phyloP scores from a whole-genome alignment of 2,888 invertebrate species.

The Timema podura region DNA sequence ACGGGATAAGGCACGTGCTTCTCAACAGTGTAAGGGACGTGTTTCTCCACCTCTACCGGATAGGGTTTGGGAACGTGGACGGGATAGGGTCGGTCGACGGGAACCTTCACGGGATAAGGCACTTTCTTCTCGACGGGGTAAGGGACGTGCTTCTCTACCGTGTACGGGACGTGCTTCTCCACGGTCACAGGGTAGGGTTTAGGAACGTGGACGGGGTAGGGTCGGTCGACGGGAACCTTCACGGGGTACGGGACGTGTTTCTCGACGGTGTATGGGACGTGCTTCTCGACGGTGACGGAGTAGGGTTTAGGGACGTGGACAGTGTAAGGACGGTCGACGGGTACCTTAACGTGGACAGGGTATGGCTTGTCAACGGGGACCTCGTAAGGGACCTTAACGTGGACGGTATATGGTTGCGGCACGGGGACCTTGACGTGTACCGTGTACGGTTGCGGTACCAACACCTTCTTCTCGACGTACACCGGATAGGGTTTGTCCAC shows the following conservation, averaged over 20 bases:
- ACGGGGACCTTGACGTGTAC: conserved; percentile 60
- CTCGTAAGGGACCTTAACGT: conserved; percentile 29
- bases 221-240: conserved; percentile 69
- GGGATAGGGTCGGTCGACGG: conserved; percentile 51
- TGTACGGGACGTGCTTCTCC: conserved; percentile 38
- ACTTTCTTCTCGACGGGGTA: conserved; percentile 37
- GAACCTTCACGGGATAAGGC: conserved; percentile 38
- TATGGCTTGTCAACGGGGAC: conserved; percentile 31
- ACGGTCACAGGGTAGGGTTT: conserved; percentile 61
- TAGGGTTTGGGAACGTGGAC: conserved; percentile 61
- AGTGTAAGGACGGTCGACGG: conserved; percentile 31
- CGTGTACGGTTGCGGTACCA: conserved; percentile 71
- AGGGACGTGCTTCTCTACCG: conserved; percentile 58
- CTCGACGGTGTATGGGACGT: conserved; percentile 52
- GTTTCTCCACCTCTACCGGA: conserved; percentile 51
- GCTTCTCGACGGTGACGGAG: conserved; percentile 60
- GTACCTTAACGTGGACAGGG: conserved; percentile 31
- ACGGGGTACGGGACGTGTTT: conserved; percentile 47
- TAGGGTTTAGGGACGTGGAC: conserved; percentile 63
- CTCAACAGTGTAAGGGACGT: conserved; percentile 68
- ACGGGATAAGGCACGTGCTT: conserved; percentile 47
- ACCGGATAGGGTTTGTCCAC: conserved; percentile 67
- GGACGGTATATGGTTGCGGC: conserved; percentile 51
- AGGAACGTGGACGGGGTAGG: conserved; percentile 66
- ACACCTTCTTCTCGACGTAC: conserved; percentile 58